Evolutionary conservation across 2,888 invertebrate species (phyloP).

Genomic region (Melinopterus prodromus): DNA sequence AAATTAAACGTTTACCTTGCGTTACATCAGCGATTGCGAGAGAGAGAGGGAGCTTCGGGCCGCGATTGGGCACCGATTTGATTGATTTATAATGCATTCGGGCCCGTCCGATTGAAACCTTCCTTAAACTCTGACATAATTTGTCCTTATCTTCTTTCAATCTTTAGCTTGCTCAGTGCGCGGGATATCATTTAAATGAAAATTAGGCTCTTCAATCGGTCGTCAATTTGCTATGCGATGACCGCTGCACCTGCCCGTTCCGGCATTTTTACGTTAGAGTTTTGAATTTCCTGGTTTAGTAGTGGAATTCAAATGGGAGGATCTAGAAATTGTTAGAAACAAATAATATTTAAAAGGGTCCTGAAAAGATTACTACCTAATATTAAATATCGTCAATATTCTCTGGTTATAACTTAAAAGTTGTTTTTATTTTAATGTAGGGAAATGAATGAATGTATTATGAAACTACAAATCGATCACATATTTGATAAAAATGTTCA

Average conservation of each 20-base stretch:
- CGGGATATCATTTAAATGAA: conserved; percentile 16
- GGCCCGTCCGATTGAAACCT: conserved; percentile 21
- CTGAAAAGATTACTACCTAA: no score
- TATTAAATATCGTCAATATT: no score
- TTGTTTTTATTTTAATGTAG: no score
- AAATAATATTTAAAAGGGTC: no score
- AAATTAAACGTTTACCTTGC: conserved; percentile 14
- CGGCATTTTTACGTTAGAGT: no score
- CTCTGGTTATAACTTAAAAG: no score
- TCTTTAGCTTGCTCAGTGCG: conserved; percentile 4
- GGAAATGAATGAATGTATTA: no score
- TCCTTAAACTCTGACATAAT: conserved; percentile 22
- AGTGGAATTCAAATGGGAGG: no score
- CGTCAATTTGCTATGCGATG: conserved; percentile 16
- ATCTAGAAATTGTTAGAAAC: no score
- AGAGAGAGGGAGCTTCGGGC: not conserved
- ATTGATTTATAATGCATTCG: conserved; percentile 9
- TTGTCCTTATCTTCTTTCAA: conserved; percentile 20
- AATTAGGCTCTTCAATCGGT: conserved; percentile 12
- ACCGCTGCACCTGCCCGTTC: not conserved
- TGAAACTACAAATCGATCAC: no score
- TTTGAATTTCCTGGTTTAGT: no score
- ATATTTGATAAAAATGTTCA: no score
- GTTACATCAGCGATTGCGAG: conserved; percentile 13
- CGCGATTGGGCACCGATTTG: not conserved